A percentile compares a stretch with the other conserved stretches of the same genome.
phyloP scores from a whole-genome alignment of 2,797 vertebrate species.

The Schizothorax lantsangensis region DNA sequence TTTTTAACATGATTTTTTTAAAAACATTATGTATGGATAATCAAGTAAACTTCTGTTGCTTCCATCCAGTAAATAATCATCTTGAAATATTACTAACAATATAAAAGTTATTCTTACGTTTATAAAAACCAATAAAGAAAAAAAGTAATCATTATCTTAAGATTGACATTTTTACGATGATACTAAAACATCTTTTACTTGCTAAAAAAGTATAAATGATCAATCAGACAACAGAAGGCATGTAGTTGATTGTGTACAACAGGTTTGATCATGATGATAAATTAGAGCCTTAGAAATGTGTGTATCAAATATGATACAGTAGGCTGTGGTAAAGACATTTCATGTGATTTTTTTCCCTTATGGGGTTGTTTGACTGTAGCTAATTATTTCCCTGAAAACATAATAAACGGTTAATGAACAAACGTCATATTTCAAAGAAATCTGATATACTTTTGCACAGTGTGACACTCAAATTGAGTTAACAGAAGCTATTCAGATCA shows the following conservation, averaged over 20 bases:
- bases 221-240: neutral
- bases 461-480: neutral
- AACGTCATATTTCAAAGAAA: neutral
- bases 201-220: neutral
- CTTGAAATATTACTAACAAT: neutral
- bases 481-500: neutral
- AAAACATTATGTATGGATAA: neutral
- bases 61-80: neutral
- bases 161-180: neutral
- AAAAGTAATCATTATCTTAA: neutral
- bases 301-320: neutral
- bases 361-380: neutral
- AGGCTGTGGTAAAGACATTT: neutral
- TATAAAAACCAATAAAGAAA: neutral
- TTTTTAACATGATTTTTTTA: neutral
- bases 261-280: neutral
- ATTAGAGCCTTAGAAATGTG: neutral
- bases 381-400: neutral
- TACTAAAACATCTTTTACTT: neutral
- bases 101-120: neutral
- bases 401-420: neutral
- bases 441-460: neutral
- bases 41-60: neutral
- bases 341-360: neutral
- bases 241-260: neutral